Percentiles rank a stretch among this genome's conserved stretches.
phyloP scores from a whole-genome alignment of 2,113 vertebrate genomes.

The Tamias sibiricus region DNA sequence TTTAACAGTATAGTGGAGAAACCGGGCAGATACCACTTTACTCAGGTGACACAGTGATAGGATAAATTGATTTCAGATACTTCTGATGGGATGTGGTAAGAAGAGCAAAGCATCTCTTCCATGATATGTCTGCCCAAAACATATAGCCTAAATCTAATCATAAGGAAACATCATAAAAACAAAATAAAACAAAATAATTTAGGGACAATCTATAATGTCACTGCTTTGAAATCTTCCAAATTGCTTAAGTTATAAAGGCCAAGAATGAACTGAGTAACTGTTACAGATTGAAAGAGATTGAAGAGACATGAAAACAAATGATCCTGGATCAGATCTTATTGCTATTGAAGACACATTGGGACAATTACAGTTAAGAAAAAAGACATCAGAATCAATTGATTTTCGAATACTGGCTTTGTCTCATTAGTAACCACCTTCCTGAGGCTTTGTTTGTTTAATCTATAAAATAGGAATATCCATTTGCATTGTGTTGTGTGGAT shows the following conservation, averaged over 20 bases:
- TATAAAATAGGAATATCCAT: not conserved
- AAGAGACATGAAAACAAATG: not conserved
- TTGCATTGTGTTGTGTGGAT: not conserved
- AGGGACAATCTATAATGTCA: not conserved
- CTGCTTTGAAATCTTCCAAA: conserved; percentile 7
- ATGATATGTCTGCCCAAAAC: not conserved
- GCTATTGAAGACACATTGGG: not conserved
- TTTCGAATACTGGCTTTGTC: not conserved
- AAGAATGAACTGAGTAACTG: not conserved
- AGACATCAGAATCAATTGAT: not conserved
- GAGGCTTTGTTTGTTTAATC: not conserved
- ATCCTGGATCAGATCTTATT: not conserved
- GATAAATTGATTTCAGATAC: not conserved
- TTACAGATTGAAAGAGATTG: not conserved
- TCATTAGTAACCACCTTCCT: conserved; percentile 2
- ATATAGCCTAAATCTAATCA: conserved; percentile 10
- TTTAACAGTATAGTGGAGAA: not conserved
- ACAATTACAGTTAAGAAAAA: not conserved
- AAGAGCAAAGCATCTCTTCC: not conserved
- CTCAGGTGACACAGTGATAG: not conserved
- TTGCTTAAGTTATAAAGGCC: not conserved
- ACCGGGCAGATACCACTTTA: not conserved
- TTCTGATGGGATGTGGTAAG: not conserved
- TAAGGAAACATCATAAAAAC: not conserved
- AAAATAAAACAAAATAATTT: not conserved